Percentiles rank a stretch among this genome's conserved stretches.
These are phyloP conservation scores for Machimus rusticus DNA, from an alignment of 2,888 invertebrate genomes.

Conservation along the genomic window DNA sequence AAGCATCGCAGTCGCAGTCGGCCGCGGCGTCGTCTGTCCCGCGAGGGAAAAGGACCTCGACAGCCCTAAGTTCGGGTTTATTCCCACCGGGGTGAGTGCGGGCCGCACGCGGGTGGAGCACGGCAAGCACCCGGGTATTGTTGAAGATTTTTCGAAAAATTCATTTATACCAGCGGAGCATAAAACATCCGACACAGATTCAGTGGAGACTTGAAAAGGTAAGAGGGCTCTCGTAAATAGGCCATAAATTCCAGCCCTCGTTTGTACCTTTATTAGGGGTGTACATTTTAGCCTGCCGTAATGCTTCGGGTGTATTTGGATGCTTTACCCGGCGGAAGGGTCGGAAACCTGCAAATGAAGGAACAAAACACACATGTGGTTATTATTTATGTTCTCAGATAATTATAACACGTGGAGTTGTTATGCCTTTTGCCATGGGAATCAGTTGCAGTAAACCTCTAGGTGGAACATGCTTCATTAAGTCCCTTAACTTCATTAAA, in stretches of 20 bases:
- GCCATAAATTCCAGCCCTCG: conserved; percentile 38
- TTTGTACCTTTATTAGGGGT: conserved; percentile 33
- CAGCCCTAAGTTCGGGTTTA: neutral
- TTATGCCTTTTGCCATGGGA: conserved; percentile 36
- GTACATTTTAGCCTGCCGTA: neutral
- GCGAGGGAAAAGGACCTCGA: neutral
- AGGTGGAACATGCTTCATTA: conserved; percentile 10
- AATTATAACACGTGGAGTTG: conserved; percentile 48
- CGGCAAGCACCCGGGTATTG: neutral
- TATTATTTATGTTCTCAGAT: conserved; percentile 44
- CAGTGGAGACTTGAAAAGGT: conserved; percentile 23
- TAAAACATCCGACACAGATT: conserved; percentile 31
- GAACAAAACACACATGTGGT: conserved; percentile 43
- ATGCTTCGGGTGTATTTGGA: neutral
- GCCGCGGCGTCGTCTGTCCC: neutral
- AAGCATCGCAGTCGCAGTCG: neutral
- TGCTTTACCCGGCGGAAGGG: neutral
- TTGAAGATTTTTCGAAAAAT: neutral
- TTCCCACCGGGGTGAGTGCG: neutral
- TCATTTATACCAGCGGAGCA: conserved; percentile 1
- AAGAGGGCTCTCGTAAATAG: conserved; percentile 35
- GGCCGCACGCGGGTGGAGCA: neutral
- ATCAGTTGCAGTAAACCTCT: conserved; percentile 1
- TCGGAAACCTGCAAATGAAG: conserved; percentile 20
- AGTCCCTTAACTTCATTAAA: neutral